A percentile compares a stretch with the other conserved stretches of the same genome.
Conservation (phyloP, 2,888 invertebrate genomes). For the Falcaria lacertinaria region DNA sequence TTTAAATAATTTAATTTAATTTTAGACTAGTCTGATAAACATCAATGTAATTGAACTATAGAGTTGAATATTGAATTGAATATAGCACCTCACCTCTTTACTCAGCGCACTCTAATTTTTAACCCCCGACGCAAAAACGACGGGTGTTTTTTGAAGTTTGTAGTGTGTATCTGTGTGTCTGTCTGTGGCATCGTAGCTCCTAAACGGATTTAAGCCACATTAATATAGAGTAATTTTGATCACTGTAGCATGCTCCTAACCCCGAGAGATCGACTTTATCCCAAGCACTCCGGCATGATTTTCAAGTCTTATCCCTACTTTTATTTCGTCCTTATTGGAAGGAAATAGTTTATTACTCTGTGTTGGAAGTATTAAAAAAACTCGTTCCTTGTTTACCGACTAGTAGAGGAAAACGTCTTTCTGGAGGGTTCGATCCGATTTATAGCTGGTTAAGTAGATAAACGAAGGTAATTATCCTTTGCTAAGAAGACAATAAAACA, state of each 20-base stretch:
- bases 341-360: conserved; percentile 32
- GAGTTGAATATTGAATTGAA: too few relatives aligned
- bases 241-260: conserved; percentile 32
- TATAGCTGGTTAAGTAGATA: conserved; percentile 6
- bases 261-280: conserved; percentile 30
- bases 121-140: too few relatives aligned
- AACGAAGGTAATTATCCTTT: background rate
- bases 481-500: too few relatives aligned
- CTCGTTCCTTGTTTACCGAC: conserved; percentile 15
- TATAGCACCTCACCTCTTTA: too few relatives aligned
- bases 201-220: too few relatives aligned
- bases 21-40: too few relatives aligned
- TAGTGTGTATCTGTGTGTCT: too few relatives aligned
- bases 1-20: too few relatives aligned
- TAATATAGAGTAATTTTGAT: conserved; percentile 11
- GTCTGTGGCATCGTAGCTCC: too few relatives aligned
- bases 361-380: conserved; percentile 25
- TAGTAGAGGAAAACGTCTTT: conserved; percentile 19
- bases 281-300: conserved; percentile 37
- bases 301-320: conserved; percentile 40
- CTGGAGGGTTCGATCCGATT: conserved; percentile 18
- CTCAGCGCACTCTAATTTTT: too few relatives aligned
- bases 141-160: too few relatives aligned
- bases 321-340: conserved; percentile 33
- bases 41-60: too few relatives aligned